Percentiles rank a stretch among this genome's conserved stretches.
phyloP scores from a whole-genome alignment of 2,113 vertebrate genomes.

The Archilochus colubris region DNA sequence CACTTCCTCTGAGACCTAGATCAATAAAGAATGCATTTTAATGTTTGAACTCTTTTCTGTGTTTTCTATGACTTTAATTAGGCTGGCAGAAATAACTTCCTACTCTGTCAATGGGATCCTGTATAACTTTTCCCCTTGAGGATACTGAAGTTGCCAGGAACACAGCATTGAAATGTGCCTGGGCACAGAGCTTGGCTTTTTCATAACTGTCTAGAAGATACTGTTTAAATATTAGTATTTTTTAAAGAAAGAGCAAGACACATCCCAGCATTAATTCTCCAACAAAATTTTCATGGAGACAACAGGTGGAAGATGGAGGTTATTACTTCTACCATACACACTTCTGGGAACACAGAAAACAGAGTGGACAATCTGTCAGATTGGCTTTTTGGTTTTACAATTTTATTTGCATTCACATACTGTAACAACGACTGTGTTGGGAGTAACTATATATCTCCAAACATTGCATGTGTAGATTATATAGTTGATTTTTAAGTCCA shows the following conservation, averaged over 20 bases:
- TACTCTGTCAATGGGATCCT: background rate
- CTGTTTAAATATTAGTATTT: background rate
- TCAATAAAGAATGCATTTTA: background rate
- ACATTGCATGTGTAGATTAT: background rate
- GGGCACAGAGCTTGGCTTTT: background rate
- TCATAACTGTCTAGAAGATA: background rate
- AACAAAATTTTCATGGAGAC: background rate
- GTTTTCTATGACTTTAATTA: background rate
- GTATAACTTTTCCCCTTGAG: background rate
- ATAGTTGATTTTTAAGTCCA: background rate
- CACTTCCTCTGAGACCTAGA: background rate
- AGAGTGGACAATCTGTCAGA: background rate
- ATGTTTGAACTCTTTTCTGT: background rate
- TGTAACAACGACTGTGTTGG: background rate
- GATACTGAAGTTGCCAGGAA: background rate
- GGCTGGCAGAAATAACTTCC: background rate
- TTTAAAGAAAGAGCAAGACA: background rate
- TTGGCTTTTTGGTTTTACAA: background rate
- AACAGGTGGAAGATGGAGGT: background rate
- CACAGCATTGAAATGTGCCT: background rate
- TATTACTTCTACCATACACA: background rate
- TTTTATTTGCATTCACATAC: background rate
- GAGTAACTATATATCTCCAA: background rate
- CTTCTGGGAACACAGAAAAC: background rate
- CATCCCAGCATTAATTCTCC: background rate